phyloP scores from a whole-genome alignment of 2,113 vertebrate genomes.

The Myotis davidii region DNA sequence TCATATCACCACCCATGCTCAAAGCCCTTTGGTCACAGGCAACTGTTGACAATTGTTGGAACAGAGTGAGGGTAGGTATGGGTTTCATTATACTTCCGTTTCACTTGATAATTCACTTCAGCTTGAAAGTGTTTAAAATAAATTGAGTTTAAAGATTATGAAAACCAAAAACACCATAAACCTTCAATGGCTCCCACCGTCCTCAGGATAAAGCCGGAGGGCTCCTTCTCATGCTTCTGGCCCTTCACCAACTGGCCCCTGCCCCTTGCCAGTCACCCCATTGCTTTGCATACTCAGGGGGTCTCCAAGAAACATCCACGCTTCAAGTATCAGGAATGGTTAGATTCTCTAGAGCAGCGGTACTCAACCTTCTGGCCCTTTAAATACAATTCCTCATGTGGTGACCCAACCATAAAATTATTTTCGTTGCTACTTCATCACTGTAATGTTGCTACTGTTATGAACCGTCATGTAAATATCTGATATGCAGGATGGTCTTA shows the following conservation, averaged over 20 bases:
- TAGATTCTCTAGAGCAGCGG: no score
- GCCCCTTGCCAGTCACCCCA: no score
- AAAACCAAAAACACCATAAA: not conserved
- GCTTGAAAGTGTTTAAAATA: not conserved
- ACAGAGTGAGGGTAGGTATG: not conserved
- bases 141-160: constrained; percentile 7
- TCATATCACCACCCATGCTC: not conserved
- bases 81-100: not conserved
- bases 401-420: no score
- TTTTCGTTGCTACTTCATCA: no score
- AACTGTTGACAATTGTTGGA: not conserved
- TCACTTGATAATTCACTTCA: not conserved
- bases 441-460: no score
- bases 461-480: no score
- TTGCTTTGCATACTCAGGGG: not conserved
- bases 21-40: not conserved
- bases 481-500: no score
- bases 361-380: no score
- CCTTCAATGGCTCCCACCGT: not conserved
- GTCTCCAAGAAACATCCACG: not conserved
- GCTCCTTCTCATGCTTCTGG: not conserved
- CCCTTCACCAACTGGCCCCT: not conserved
- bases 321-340: not conserved
- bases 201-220: not conserved
- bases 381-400: no score